Percentiles rank a stretch among this genome's conserved stretches.
Conservation (phyloP, 2,113 vertebrate genomes). For the Trichechus manatus region DNA sequence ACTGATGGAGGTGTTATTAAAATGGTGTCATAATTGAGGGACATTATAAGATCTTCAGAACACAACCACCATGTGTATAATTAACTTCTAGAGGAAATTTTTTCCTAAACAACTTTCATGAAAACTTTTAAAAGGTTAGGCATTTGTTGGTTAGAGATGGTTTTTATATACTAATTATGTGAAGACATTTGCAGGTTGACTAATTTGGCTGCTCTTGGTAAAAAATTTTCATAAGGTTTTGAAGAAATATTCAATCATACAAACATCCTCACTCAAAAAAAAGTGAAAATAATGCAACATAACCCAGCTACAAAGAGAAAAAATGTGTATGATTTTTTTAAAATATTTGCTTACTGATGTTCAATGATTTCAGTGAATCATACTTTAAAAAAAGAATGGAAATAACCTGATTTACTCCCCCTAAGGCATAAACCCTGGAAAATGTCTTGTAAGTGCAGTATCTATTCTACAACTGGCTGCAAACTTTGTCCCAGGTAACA, state of each 20-base stretch:
- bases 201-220: background rate
- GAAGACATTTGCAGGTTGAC: background rate
- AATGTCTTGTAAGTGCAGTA: background rate
- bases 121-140: background rate
- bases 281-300: background rate
- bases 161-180: background rate
- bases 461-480: background rate
- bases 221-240: conserved; percentile 43
- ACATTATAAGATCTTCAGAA: background rate
- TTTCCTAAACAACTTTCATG: background rate
- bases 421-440: background rate
- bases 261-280: background rate
- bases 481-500: background rate
- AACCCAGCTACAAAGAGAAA: background rate
- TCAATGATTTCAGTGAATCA: background rate
- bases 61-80: fast-evolving
- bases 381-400: background rate
- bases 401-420: background rate
- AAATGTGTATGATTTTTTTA: background rate
- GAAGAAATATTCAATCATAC: background rate
- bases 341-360: background rate
- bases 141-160: background rate
- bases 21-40: background rate
- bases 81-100: background rate
- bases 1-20: background rate